These are phyloP conservation scores for Pelodytes ibericus DNA, from an alignment of 2,797 vertebrate genomes.

Conservation along the genomic window DNA sequence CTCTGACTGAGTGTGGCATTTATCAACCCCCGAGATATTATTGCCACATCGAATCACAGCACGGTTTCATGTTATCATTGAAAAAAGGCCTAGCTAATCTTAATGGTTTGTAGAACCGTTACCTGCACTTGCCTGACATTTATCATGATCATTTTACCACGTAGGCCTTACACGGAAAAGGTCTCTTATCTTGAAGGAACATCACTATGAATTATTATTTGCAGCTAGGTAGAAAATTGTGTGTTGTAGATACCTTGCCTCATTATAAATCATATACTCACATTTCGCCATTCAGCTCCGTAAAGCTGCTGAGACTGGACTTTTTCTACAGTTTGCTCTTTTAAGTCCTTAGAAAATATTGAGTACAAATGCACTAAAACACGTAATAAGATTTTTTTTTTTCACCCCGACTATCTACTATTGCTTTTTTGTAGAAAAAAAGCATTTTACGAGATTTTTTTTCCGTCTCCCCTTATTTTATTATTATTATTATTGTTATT, in stretches of 20 bases:
- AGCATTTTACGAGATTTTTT: conserved; percentile 57
- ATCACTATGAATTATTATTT: conserved; percentile 99
- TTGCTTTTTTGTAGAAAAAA: conserved; percentile 50
- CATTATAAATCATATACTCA: conserved; percentile 97
- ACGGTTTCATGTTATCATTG: conserved; percentile 85
- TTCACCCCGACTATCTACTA: conserved; percentile 16
- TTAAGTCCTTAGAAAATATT: conserved; percentile 73
- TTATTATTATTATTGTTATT: conserved; percentile 18
- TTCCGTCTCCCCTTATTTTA: not conserved
- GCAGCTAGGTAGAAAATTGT: conserved; percentile 99
- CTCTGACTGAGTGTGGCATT: conserved; percentile 77
- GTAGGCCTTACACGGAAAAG: conserved; percentile 85
- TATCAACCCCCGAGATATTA: conserved; percentile 88
- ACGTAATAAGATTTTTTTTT: conserved; percentile 65
- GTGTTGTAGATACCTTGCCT: conserved; percentile 93
- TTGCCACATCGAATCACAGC: conserved; percentile 81
- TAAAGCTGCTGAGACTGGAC: conserved; percentile 91
- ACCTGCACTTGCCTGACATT: conserved; percentile 95
- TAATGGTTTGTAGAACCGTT: conserved; percentile 98
- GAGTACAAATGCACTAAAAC: conserved; percentile 71
- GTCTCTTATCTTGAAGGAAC: conserved; percentile 92
- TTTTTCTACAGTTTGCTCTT: conserved; percentile 73
- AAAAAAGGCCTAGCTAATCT: conserved; percentile 83
- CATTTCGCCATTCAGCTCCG: conserved; percentile 86
- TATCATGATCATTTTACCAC: conserved; percentile 92